A percentile compares a stretch with the other conserved stretches of the same genome.
Evolutionary conservation across 2,113 vertebrate species (phyloP).

Genomic region (Pseudonaja textilis): DNA sequence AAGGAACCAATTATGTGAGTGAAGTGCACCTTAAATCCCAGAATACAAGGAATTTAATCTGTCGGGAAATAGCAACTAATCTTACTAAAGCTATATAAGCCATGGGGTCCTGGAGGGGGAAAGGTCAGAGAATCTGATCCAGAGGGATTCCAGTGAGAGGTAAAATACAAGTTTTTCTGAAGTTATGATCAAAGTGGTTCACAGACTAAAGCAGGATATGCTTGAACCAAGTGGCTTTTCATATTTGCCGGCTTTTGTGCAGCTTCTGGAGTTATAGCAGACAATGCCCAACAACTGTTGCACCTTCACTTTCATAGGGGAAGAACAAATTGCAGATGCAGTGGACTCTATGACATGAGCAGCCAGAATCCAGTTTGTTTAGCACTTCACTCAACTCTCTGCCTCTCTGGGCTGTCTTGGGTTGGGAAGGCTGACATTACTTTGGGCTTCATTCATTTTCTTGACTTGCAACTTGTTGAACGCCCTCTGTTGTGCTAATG

Average conservation of each 20-base stretch:
- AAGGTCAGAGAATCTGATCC: background rate
- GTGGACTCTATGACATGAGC: background rate
- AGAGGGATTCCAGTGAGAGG: background rate
- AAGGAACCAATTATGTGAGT: background rate
- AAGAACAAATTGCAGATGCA: background rate
- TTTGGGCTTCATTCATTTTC: background rate
- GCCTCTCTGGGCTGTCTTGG: background rate
- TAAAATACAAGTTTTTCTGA: background rate
- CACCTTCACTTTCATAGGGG: background rate
- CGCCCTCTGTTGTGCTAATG: background rate
- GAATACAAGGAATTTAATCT: background rate
- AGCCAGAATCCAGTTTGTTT: background rate
- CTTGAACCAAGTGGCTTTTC: background rate
- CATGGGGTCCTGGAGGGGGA: background rate
- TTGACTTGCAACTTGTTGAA: background rate
- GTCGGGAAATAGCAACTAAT: background rate
- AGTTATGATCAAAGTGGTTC: background rate
- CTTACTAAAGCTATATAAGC: background rate
- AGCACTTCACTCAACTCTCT: background rate
- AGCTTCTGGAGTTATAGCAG: background rate
- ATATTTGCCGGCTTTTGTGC: background rate
- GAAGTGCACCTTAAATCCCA: background rate
- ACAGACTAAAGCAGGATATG: background rate
- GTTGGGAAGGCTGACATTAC: background rate
- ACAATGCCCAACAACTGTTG: background rate